Base-by-base conservation (phyloP, 2,888 invertebrate species). In the Ypsolopha sequella region DNA sequence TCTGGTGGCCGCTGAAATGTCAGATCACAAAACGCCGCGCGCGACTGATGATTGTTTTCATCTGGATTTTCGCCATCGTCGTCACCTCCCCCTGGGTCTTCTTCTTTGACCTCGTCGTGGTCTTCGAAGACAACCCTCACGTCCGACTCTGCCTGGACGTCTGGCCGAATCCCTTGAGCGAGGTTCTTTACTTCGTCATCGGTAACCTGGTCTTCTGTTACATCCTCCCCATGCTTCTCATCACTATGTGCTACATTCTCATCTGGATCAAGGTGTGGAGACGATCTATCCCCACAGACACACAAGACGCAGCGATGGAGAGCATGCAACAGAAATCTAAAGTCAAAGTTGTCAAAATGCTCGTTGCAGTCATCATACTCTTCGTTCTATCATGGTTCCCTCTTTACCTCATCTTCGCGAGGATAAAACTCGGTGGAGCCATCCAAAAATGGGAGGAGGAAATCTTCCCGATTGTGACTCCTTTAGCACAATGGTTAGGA, bases 361-460 rank as follows among this genome's bases (percentile, higher is more conserved):
- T 97, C 54, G 93, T 96, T 0, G 95, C 93, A 13, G 97, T 97
- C 38, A 96, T 97, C 14, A 93, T 97, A 52, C 85, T 96, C n/a
- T 97, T 97, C 74, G 95, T 96, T 0, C 85, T 96, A 2, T 96
- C 96, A 38, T 97, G 97, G 97, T 87, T 96, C 67, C 97, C 97
- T 0, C 88, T 97, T 39, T 97, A 97, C 80, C 91, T 93, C 33
- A 95, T 97, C 68, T 95, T 95, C 70, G 93, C 96, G 0, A 89
- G 95, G 61, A 92, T 96, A 63, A 96, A 96, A 71, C 88, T 96
- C 14, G 93, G 94, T 46, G 92, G 93, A 47, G 90, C 90, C 10
- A 89, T 93, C 41, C 89, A 91, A 56, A 88, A 90, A 48, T 93
- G 92, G 91, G 95, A 93, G 65, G 94, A 94, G 64, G 93, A 94